Conservation (phyloP, 2,113 vertebrate species). For the Addax nasomaculatus region DNA sequence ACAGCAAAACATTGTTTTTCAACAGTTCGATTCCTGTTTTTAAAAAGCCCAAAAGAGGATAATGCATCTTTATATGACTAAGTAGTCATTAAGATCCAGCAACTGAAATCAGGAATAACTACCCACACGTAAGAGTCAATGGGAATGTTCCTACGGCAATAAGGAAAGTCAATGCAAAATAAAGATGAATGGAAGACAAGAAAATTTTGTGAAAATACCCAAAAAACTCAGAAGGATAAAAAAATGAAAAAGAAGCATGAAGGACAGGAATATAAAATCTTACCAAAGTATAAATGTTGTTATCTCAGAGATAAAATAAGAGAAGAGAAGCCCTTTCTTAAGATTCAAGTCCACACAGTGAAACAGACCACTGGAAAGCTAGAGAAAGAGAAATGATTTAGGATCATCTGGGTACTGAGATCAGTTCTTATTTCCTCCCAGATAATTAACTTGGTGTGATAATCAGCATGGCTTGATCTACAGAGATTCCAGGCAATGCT, state of each 20-base stretch:
- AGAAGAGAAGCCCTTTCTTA: neutral
- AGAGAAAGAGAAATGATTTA: neutral
- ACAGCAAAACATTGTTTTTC: neutral
- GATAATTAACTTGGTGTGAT: neutral
- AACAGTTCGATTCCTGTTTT: neutral
- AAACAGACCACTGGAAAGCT: neutral
- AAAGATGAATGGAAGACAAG: neutral
- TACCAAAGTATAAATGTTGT: neutral
- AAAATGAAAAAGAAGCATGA: neutral
- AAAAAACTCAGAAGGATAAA: neutral
- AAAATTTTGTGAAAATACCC: neutral
- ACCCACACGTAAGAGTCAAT: neutral
- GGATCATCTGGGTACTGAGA: neutral
- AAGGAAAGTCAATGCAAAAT: neutral
- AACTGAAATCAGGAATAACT: neutral
- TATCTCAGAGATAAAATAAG: neutral
- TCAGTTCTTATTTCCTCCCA: neutral
- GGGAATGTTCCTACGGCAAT: neutral
- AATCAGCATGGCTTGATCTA: neutral
- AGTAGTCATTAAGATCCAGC: neutral
- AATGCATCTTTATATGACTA: neutral
- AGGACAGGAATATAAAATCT: neutral
- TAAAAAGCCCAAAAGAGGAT: neutral
- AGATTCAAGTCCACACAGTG: neutral
- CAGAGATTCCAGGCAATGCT: neutral